Base-by-base conservation (phyloP, 92 coral and sea anemone genomes). In the Epizoanthus stellaris region DNA sequence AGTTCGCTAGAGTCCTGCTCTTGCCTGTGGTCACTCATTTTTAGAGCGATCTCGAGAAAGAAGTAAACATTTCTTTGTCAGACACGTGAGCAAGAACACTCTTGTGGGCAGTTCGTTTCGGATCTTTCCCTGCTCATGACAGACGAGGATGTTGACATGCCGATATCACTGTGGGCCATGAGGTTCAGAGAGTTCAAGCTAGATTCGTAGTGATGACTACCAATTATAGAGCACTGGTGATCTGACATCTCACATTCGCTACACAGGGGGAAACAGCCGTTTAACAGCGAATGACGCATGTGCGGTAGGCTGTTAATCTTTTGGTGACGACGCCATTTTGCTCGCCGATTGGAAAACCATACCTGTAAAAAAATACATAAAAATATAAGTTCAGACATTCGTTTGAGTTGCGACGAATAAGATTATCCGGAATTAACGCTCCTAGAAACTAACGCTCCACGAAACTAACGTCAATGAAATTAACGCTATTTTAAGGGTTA, bases 331-430 rank as follows among this genome's bases (percentile, higher is more conserved):
- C 99, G 95, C 99, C 99, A 97, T 87, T 97, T 97, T 66, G 99
- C 99, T 30, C 99, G 93, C 54, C 99, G 94, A 86, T 97, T 97
- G 49, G 99, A 97, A 83, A 97, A 97, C 99, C 99, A 97, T 12
- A 97, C 99, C 99, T 97, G 80, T 36, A 65, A 85, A 90, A 85
- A 60, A 85, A 14, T 59, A 5, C 7, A 85, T 30, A 47, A 20
- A 64, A 52, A 8, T 2, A 52, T 2, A 52, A 45, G 49, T 45
- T 52, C 12, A 52, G 13, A 52, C 56, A 9, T 45, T 52, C 56
- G 11, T 52, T 52, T 49, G 54, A 49, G 54, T 8, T 49, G 54
- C 54, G 54, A 5, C 54, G 14, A 49, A 49, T 49, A 49, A 49
- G 54, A 49, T 30, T 30, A 30, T 30, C 36, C 36, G 36, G 36